These are phyloP conservation scores for Acipenser oxyrinchus DNA, from an alignment of 2,797 vertebrate genomes.

Conservation along the genomic window DNA sequence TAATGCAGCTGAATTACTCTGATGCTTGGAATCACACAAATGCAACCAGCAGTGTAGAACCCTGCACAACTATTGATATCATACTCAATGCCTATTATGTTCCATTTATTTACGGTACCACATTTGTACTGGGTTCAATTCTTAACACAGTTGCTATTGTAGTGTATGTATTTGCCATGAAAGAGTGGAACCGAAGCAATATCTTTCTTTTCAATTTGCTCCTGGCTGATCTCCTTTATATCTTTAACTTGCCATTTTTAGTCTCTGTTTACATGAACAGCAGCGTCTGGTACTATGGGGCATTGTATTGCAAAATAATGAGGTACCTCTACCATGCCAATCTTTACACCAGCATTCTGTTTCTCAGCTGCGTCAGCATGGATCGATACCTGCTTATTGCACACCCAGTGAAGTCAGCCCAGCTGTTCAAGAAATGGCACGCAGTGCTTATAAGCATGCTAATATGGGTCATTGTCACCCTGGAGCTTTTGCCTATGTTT, in stretches of 20 bases:
- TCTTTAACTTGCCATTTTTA: slow-evolving; percentile 24
- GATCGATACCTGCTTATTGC: slow-evolving; percentile 23
- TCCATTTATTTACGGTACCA: slow-evolving; percentile 17
- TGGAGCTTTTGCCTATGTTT: slow-evolving; percentile 10
- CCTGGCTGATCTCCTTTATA: slow-evolving; percentile 22
- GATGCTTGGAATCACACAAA: neutral
- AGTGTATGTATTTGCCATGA: slow-evolving; percentile 20
- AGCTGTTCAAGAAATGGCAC: slow-evolving; percentile 2
- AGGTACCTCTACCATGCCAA: slow-evolving; percentile 22
- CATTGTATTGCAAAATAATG: slow-evolving; percentile 18
- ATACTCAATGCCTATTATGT: neutral
- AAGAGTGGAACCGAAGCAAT: slow-evolving; percentile 22
- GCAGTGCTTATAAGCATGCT: neutral
- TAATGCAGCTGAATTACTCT: too few relatives aligned
- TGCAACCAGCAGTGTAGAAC: neutral
- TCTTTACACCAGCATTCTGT: slow-evolving; percentile 29
- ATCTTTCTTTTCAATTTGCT: slow-evolving; percentile 25
- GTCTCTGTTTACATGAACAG: slow-evolving; percentile 19
- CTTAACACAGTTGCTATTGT: slow-evolving; percentile 21
- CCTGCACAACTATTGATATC: neutral
- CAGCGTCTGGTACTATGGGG: slow-evolving; percentile 23
- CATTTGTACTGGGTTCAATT: slow-evolving; percentile 20
- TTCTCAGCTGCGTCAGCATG: slow-evolving; percentile 20
- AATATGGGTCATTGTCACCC: slow-evolving; percentile 22
- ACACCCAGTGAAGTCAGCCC: neutral